These are phyloP conservation scores for Hepsetus odoe DNA, from an alignment of 2,113 vertebrate species.

Conservation along the genomic window DNA sequence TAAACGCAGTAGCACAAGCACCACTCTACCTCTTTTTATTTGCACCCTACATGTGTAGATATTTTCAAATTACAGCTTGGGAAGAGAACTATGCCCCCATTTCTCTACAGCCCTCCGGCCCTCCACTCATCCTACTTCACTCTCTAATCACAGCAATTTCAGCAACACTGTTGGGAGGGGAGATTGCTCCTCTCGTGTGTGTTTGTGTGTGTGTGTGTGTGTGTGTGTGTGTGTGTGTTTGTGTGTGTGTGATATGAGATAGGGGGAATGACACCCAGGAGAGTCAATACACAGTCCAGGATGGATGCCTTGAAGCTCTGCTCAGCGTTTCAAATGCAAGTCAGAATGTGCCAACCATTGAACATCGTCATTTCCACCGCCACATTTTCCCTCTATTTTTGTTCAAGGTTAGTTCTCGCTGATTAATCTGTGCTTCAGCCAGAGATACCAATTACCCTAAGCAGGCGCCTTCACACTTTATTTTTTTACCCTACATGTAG, in stretches of 20 bases:
- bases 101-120: slow-evolving; percentile 44
- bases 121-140: slow-evolving; percentile 66
- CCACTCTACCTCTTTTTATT: slow-evolving; percentile 11
- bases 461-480: slow-evolving; percentile 54
- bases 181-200: slow-evolving; percentile 66
- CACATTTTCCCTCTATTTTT: slow-evolving; percentile 55
- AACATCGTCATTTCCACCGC: slow-evolving; percentile 34
- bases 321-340: slow-evolving; percentile 34
- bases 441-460: slow-evolving; percentile 50
- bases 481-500: slow-evolving; percentile 41
- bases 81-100: slow-evolving; percentile 14
- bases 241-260: slow-evolving; percentile 26
- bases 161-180: slow-evolving; percentile 63
- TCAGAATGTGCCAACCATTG: not conserved
- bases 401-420: slow-evolving; percentile 58
- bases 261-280: slow-evolving; percentile 19
- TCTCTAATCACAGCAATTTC: slow-evolving; percentile 70
- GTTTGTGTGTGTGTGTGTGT: slow-evolving; percentile 19
- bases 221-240: slow-evolving; percentile 12
- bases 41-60: slow-evolving; percentile 14
- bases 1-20: slow-evolving; percentile 4
- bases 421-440: slow-evolving; percentile 50
- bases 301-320: slow-evolving; percentile 52
- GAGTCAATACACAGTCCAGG: slow-evolving; percentile 11
- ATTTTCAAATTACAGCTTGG: slow-evolving; percentile 21